Base-by-base conservation (phyloP, 2,888 invertebrate species). In the Polymixis lichenea region DNA sequence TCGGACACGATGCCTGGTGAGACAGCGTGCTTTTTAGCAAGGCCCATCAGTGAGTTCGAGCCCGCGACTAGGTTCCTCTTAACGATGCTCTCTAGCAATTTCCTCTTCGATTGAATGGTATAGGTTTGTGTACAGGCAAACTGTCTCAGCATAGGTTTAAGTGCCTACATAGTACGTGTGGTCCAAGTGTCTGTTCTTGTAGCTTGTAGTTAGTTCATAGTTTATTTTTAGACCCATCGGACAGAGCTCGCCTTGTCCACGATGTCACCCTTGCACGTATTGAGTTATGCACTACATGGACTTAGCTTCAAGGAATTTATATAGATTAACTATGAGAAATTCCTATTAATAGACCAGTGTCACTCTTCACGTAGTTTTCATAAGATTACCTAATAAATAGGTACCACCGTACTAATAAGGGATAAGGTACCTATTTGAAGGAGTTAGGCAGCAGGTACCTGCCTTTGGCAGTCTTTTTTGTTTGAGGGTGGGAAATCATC, bases 221-320 rank as follows among this genome's bases (percentile, higher is more conserved):
- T 68, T 78, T 86, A 86, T 86, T 80, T 87, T 78, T 84, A 86
- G 86, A 76, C 65, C 38, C 65, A 65, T 65, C 28, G 60, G 51
- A 86, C 83, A 78, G 46, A 38, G 73, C 46, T 51, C 49, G 73
- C 55, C 72, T 84, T 84, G 67, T 77, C 38, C 43, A 62, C 64
- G 69, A 60, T 80, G 80, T 76, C 72, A 80, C 84, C 69, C 84
- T 84, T 55, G 43, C 15, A 64, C 53, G 51, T 72, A 46, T 38
- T 46, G 71, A 80, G 71, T 71, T 43, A 68, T 72, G 75, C 62
- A 43, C 49, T 65, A 46, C 49, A 61, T 55, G 8, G 25, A 67
- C 32, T 22, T 49, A 9, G 19, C 60, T 60, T 82, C 25, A 49
- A 77, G 49, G 77, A 77, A 58, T 80, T 49, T 69, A 22, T 58